Percentiles rank a stretch among this genome's conserved stretches.
phyloP scores from a whole-genome alignment of 2,113 vertebrate genomes.

The Peromyscus leucopus region DNA sequence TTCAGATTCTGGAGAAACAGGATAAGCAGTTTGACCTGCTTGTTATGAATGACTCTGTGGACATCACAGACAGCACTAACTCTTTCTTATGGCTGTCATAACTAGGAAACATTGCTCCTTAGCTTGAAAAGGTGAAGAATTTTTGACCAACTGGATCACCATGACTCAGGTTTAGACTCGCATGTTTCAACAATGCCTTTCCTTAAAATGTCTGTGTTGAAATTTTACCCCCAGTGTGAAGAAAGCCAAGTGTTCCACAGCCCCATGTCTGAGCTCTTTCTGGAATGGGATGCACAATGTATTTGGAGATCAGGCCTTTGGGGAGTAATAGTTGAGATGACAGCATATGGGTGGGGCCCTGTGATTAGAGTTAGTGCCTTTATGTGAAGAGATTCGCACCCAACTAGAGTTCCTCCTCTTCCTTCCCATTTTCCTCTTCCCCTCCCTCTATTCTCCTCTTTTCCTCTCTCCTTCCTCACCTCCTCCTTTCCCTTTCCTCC shows the following conservation, averaged over 20 bases:
- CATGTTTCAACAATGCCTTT: not conserved
- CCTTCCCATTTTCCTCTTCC: not conserved
- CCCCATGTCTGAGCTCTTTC: not conserved
- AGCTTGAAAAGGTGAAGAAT: not conserved
- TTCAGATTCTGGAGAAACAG: not conserved
- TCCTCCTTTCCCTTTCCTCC: not conserved
- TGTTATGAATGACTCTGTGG: not conserved
- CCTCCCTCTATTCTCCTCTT: not conserved
- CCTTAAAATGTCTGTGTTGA: not conserved
- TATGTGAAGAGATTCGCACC: not conserved
- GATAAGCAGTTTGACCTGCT: not conserved
- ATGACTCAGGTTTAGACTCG: not conserved
- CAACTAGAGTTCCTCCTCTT: not conserved
- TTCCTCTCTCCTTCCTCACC: no score
- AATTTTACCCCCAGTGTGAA: not conserved
- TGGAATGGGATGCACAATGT: not conserved
- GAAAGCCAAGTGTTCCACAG: not conserved
- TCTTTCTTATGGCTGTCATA: not conserved
- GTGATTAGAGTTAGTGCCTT: not conserved
- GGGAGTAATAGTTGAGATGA: not conserved
- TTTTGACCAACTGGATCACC: not conserved
- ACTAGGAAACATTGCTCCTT: not conserved
- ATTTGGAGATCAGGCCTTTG: not conserved
- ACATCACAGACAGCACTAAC: not conserved
- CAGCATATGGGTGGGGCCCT: not conserved